Conservation (phyloP, 2,113 vertebrate species). For the Camelus dromedarius region DNA sequence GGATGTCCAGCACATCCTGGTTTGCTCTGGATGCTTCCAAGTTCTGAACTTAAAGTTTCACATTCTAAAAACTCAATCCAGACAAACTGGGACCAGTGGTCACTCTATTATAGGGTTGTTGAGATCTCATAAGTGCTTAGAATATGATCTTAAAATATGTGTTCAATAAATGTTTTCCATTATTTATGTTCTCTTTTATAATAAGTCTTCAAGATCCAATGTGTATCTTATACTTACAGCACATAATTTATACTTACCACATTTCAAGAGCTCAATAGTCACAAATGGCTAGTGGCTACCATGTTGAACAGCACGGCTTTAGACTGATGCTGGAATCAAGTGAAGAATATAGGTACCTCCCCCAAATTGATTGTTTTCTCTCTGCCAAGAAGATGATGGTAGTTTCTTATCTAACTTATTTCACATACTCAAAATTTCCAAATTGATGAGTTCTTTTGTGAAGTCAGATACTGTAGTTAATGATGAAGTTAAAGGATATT, state of each 20-base stretch:
- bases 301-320: neutral
- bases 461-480: neutral
- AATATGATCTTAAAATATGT: neutral
- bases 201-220: neutral
- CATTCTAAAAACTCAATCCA: neutral
- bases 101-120: neutral
- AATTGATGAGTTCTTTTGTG: neutral
- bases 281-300: neutral
- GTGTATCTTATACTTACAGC: neutral
- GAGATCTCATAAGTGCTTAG: neutral
- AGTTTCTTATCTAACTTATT: constrained; percentile 7
- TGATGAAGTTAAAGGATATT: neutral
- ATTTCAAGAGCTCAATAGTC: neutral
- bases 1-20: neutral
- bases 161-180: neutral
- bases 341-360: neutral
- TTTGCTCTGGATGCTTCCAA: neutral
- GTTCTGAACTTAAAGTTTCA: neutral
- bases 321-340: neutral
- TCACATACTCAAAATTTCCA: constrained; percentile 10
- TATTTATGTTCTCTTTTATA: neutral
- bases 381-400: neutral
- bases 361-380: neutral
- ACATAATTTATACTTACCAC: neutral
- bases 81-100: neutral